These are phyloP conservation scores for Chaetura pelagica DNA, from an alignment of 2,113 vertebrate species.

Conservation along the genomic window DNA sequence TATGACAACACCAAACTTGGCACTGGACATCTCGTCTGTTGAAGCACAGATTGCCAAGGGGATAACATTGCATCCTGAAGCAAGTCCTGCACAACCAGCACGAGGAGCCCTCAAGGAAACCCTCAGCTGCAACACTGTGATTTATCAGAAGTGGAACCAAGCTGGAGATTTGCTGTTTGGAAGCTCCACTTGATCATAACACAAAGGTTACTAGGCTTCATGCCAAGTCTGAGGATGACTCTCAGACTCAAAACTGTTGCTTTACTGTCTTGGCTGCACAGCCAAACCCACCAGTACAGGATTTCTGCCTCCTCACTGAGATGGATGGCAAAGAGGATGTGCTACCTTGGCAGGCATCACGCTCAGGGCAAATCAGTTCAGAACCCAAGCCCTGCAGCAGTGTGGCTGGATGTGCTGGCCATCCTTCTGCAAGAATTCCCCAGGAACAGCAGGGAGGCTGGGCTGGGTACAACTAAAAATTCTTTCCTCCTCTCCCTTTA, in stretches of 20 bases:
- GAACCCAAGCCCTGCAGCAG: background rate
- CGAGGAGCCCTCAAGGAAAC: background rate
- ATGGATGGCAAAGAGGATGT: background rate
- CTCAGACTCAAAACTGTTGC: background rate
- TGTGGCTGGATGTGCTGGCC: accelerated
- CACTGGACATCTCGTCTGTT: conserved; percentile 43
- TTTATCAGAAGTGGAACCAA: background rate
- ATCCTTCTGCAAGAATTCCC: background rate
- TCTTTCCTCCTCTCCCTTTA: background rate
- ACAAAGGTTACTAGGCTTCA: background rate
- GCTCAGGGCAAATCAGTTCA: background rate
- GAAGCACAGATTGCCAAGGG: background rate
- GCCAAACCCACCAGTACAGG: accelerated
- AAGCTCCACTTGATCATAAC: background rate
- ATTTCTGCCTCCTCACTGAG: background rate
- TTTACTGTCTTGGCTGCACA: background rate
- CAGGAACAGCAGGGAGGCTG: background rate
- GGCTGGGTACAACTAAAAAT: background rate
- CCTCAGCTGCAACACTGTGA: background rate
- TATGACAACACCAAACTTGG: conserved; percentile 48
- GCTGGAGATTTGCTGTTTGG: background rate
- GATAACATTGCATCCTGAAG: background rate
- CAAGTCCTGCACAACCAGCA: background rate
- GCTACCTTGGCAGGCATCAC: accelerated
- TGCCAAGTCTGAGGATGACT: background rate